These are phyloP conservation scores for Chiloscyllium punctatum DNA, from an alignment of 2,797 vertebrate genomes.

Conservation along the genomic window DNA sequence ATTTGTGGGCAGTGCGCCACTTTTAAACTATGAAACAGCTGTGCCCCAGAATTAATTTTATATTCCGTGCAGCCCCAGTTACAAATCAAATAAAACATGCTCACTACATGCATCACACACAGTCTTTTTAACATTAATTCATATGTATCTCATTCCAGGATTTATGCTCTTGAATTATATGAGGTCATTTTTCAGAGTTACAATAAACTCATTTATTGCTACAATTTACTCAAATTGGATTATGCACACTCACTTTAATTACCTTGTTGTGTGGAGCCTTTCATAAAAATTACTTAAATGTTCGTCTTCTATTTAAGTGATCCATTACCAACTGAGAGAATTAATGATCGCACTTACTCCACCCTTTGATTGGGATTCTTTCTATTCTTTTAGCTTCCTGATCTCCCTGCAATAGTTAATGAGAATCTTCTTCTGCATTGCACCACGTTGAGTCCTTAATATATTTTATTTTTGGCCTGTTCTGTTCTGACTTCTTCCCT, in stretches of 20 bases:
- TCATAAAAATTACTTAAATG: slow-evolving; percentile 21
- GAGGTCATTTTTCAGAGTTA: slow-evolving; percentile 26
- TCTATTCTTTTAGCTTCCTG: background rate
- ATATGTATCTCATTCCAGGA: background rate
- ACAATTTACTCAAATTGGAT: slow-evolving; percentile 12
- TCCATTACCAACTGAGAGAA: slow-evolving; percentile 20
- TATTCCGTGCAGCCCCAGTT: background rate
- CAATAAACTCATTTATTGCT: slow-evolving; percentile 21
- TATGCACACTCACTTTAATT: slow-evolving; percentile 20
- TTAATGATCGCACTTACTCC: slow-evolving; percentile 10
- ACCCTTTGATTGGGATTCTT: slow-evolving; percentile 17
- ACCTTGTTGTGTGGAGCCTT: slow-evolving; percentile 20
- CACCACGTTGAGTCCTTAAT: background rate
- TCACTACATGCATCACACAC: slow-evolving; percentile 20
- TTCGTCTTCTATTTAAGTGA: background rate
- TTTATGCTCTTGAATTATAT: slow-evolving; percentile 18
- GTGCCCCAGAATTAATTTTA: slow-evolving; percentile 27
- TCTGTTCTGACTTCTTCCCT: slow-evolving; percentile 2
- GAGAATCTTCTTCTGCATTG: background rate
- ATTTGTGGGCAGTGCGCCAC: slow-evolving; percentile 28
- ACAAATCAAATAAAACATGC: slow-evolving; percentile 37
- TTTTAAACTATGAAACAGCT: slow-evolving; percentile 35
- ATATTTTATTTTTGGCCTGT: background rate
- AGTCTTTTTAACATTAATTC: slow-evolving; percentile 27
- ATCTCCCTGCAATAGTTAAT: background rate